phyloP scores from a whole-genome alignment of 2,888 invertebrate species.

The Galeruca laticollis region DNA sequence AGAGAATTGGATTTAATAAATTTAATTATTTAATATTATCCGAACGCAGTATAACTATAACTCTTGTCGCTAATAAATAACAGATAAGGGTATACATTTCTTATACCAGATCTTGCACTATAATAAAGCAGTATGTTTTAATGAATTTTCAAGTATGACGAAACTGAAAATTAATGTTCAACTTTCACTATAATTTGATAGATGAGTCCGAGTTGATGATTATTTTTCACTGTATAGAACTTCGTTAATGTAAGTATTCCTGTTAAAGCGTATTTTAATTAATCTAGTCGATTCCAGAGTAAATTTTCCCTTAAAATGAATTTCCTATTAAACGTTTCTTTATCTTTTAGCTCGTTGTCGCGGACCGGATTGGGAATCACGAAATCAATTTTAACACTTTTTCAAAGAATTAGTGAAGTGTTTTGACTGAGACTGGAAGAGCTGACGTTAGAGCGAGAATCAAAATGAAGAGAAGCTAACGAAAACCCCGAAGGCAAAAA shows the following conservation, averaged over 20 bases:
- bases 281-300: not conserved
- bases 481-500: conserved; percentile 23
- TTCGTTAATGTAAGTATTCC: not conserved
- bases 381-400: conserved; percentile 33
- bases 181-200: no score
- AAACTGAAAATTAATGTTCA: no score
- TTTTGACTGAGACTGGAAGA: conserved; percentile 22
- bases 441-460: not conserved
- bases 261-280: conserved; percentile 5
- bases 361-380: not conserved
- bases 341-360: conserved; percentile 21
- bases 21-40: no score
- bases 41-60: no score
- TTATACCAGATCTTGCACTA: no score
- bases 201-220: no score
- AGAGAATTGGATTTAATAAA: no score
- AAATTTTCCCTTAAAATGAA: conserved; percentile 9
- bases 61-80: no score
- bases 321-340: conserved; percentile 23
- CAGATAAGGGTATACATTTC: no score
- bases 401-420: conserved; percentile 26
- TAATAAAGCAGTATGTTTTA: no score
- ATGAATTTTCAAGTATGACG: no score
- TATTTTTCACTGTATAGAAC: no score
- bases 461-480: not conserved